These are phyloP conservation scores for Apus apus DNA, from an alignment of 2,113 vertebrate species.

Conservation along the genomic window DNA sequence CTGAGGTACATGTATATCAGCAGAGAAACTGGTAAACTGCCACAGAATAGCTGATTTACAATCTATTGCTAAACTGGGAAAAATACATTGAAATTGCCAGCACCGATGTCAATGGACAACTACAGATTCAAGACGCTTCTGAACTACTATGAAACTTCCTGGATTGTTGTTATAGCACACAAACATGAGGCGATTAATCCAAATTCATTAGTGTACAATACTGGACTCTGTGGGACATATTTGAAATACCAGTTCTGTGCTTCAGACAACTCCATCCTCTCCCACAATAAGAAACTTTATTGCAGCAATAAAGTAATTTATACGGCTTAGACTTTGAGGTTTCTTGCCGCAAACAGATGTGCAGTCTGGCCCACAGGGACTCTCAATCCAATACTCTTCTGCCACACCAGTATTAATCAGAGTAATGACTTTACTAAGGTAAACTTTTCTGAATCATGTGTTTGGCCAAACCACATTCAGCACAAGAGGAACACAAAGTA, in stretches of 20 bases:
- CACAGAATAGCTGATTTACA: background rate
- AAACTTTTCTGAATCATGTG: background rate
- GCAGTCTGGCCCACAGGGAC: background rate
- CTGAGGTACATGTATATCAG: background rate
- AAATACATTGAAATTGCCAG: background rate
- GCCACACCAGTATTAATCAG: background rate
- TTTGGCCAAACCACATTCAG: background rate
- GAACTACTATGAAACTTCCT: background rate
- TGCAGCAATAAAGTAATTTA: background rate
- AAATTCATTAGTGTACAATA: background rate
- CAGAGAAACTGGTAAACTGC: background rate
- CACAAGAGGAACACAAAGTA: background rate
- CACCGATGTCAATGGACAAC: background rate
- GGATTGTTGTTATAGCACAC: background rate
- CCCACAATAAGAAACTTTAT: background rate
- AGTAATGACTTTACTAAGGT: background rate
- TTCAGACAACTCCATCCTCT: background rate
- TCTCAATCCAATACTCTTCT: background rate
- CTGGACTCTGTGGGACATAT: background rate
- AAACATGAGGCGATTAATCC: background rate
- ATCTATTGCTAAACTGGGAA: background rate
- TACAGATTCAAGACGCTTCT: background rate
- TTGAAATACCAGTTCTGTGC: background rate
- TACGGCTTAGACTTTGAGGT: background rate
- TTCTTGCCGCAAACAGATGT: slow-evolving; percentile 28